Evolutionary conservation across 2,888 invertebrate species (phyloP).

Genomic region (Xestia xanthographa): DNA sequence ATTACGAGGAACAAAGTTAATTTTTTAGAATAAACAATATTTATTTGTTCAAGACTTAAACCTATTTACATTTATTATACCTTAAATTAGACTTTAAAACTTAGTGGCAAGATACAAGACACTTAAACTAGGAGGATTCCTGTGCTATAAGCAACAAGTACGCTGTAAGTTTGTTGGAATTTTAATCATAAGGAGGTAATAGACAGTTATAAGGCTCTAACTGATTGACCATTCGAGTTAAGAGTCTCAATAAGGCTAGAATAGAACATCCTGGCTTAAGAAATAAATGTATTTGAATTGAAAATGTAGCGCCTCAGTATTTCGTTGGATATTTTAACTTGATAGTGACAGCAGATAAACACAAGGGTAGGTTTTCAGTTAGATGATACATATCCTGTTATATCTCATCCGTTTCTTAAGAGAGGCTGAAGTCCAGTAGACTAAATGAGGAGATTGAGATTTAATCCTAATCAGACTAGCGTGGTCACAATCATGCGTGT

Average conservation of each 20-base stretch:
- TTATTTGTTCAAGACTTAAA: too few relatives aligned
- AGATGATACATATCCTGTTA: neutral
- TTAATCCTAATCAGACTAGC: neutral
- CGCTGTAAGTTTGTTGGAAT: neutral
- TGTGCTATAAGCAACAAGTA: neutral
- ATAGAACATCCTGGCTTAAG: neutral
- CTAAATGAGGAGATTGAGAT: neutral
- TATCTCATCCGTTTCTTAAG: too few relatives aligned
- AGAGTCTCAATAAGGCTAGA: too few relatives aligned
- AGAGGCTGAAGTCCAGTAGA: neutral
- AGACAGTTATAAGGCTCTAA: too few relatives aligned
- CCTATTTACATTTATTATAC: too few relatives aligned
- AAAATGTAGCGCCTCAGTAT: neutral
- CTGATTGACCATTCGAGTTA: too few relatives aligned
- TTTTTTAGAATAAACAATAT: neutral
- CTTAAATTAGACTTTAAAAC: too few relatives aligned
- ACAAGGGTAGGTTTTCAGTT: neutral
- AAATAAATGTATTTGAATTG: neutral
- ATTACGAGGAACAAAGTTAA: neutral
- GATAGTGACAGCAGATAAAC: neutral
- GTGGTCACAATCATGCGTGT: neutral
- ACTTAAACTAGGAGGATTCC: too few relatives aligned
- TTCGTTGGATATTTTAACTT: neutral
- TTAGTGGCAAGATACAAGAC: too few relatives aligned
- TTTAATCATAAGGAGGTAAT: too few relatives aligned